Conservation (phyloP, 2,113 vertebrate species). For the Eublepharis macularius region DNA sequence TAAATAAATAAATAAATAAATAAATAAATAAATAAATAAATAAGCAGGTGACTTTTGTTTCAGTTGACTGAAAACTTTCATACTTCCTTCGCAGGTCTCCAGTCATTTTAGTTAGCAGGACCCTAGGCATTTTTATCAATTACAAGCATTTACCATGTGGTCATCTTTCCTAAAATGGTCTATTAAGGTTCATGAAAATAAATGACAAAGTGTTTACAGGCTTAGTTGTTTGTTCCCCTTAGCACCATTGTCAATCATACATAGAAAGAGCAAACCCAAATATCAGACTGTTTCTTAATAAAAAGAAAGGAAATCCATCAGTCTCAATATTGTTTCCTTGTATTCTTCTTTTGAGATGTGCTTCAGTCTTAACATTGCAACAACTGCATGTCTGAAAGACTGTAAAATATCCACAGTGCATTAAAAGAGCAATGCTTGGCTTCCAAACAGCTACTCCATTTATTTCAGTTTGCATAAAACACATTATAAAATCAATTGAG, state of each 20-base stretch:
- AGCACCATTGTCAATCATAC: constrained; percentile 52
- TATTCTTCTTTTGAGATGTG: constrained; percentile 14
- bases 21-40: constrained; percentile 35
- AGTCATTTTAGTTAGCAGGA: constrained; percentile 64
- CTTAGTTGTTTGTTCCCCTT: constrained; percentile 25
- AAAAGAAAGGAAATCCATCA: constrained; percentile 69
- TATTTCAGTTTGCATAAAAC: constrained; percentile 64
- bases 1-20: constrained; percentile 23
- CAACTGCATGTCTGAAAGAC: constrained; percentile 65
- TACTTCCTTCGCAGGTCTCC: constrained; percentile 52
- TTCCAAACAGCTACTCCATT: constrained; percentile 70
- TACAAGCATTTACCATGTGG: constrained; percentile 71
- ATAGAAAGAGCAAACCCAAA: constrained; percentile 54
- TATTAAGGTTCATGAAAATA: constrained; percentile 74
- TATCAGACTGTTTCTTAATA: constrained; percentile 65
- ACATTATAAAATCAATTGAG: constrained; percentile 67
- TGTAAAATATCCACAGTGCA: constrained; percentile 59
- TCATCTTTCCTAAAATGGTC: constrained; percentile 71
- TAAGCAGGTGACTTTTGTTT: constrained; percentile 41
- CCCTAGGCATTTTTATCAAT: constrained; percentile 67
- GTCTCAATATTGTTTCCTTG: constrained; percentile 46
- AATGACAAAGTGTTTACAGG: constrained; percentile 60
- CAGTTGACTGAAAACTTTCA: constrained; percentile 52
- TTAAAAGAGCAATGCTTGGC: constrained; percentile 45
- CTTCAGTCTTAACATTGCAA: constrained; percentile 60